Evolutionary conservation across 1,140 invertebrate genomes (phyloP).

Genomic region (Hormaphis cornu): DNA sequence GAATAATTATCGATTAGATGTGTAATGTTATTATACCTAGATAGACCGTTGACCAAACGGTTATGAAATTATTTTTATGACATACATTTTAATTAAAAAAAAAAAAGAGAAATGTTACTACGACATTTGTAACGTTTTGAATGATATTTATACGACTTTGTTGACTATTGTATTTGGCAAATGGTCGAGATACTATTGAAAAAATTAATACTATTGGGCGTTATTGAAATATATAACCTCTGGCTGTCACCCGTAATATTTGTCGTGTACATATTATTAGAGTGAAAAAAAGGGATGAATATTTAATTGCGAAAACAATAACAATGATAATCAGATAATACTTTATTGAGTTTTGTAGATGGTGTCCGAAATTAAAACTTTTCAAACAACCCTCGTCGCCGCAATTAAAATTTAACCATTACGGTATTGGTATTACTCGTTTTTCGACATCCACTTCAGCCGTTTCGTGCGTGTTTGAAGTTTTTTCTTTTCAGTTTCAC

Average conservation of each 20-base stretch:
- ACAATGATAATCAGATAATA: conserved; percentile 22
- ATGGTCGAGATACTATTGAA: neutral
- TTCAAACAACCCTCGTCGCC: neutral
- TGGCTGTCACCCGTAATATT: neutral
- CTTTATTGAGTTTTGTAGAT: neutral
- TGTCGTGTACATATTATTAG: neutral
- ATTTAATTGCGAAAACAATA: neutral
- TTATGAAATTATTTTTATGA: too few species aligned
- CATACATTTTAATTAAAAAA: too few species aligned
- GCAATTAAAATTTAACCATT: conserved; percentile 22
- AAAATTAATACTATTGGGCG: neutral
- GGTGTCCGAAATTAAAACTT: conserved; percentile 13
- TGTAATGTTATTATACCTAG: too few species aligned
- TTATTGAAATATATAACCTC: neutral
- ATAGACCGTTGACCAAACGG: too few species aligned
- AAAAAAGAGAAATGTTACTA: too few species aligned
- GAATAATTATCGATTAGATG: too few species aligned
- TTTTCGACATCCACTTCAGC: conserved; percentile 16
- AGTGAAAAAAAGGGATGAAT: conserved; percentile 9
- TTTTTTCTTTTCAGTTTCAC: conserved; percentile 10
- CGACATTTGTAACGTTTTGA: too few species aligned
- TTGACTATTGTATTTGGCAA: neutral
- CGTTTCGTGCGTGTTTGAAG: neutral
- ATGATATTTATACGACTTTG: too few species aligned
- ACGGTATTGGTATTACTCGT: neutral